Evolutionary conservation across 2,888 invertebrate genomes (phyloP).

Genomic region (Mesochorus sp.): DNA sequence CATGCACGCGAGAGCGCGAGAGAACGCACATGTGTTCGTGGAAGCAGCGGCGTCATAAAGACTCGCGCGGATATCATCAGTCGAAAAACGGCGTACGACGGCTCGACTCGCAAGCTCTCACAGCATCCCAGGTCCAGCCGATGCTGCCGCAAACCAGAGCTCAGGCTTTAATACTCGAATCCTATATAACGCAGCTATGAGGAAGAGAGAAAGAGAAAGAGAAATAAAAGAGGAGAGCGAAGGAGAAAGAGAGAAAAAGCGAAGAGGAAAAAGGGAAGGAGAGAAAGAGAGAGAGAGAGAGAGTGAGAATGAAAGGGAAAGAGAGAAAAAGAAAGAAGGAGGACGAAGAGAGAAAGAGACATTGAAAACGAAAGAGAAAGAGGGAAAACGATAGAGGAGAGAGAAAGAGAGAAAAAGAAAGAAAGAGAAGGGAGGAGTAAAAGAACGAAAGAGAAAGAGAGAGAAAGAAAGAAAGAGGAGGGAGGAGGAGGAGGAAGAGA

Average conservation of each 20-base stretch:
- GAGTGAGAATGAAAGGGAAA: background rate
- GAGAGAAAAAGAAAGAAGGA: no score
- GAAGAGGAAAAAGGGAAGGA: background rate
- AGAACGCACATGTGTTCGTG: background rate
- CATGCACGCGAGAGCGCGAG: background rate
- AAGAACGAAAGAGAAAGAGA: no score
- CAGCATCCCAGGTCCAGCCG: slow-evolving; percentile 5
- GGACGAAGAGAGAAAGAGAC: background rate
- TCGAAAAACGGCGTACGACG: background rate
- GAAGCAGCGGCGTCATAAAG: background rate
- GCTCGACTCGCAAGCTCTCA: slow-evolving; percentile 3
- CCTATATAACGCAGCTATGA: background rate
- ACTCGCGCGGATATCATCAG: background rate
- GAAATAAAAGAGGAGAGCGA: slow-evolving; percentile 2
- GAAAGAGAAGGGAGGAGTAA: no score
- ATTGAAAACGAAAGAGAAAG: background rate
- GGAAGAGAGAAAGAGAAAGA: background rate
- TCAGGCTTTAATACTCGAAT: background rate
- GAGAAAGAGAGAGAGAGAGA: background rate
- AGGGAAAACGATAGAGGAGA: no score
- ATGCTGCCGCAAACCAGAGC: background rate
- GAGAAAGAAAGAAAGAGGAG: no score
- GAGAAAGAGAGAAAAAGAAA: no score
- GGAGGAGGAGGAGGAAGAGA: no score
- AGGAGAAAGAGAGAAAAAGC: slow-evolving; percentile 15